Conservation (phyloP, 1,140 invertebrate species). For the Ericerus pela region DNA sequence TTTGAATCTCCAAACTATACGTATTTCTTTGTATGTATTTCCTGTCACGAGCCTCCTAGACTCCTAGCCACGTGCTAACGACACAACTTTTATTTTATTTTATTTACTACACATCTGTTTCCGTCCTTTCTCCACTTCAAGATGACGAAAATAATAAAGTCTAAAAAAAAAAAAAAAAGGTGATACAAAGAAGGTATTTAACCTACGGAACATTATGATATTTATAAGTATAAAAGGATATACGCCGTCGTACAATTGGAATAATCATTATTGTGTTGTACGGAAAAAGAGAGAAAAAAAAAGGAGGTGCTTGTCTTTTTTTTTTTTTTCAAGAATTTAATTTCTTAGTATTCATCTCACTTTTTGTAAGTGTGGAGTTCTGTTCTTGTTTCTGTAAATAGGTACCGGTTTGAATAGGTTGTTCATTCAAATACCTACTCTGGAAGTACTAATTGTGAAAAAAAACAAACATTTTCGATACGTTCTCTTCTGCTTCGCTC, state of each 20-base stretch:
- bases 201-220: conserved; percentile 4
- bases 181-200: conserved; percentile 2
- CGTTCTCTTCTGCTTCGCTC: too few relatives aligned
- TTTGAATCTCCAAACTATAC: conserved; percentile 4
- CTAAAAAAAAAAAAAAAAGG: background rate
- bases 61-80: conserved; percentile 6
- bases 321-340: too few relatives aligned
- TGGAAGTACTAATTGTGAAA: too few relatives aligned
- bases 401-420: too few relatives aligned
- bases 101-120: conserved; percentile 10
- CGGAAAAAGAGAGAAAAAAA: too few relatives aligned
- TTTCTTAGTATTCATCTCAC: too few relatives aligned
- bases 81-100: conserved; percentile 2
- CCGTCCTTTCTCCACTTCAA: background rate
- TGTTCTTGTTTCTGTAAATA: too few relatives aligned
- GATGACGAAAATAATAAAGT: conserved; percentile 8
- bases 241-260: background rate
- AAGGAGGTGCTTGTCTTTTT: too few relatives aligned
- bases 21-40: conserved; percentile 4
- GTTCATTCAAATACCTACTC: too few relatives aligned
- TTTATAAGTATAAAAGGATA: background rate
- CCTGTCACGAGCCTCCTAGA: conserved; percentile 8
- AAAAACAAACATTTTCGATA: too few relatives aligned
- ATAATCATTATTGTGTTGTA: background rate
- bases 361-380: too few relatives aligned